Base-by-base conservation (phyloP, 2,888 invertebrate genomes). In the Acleris literana region DNA sequence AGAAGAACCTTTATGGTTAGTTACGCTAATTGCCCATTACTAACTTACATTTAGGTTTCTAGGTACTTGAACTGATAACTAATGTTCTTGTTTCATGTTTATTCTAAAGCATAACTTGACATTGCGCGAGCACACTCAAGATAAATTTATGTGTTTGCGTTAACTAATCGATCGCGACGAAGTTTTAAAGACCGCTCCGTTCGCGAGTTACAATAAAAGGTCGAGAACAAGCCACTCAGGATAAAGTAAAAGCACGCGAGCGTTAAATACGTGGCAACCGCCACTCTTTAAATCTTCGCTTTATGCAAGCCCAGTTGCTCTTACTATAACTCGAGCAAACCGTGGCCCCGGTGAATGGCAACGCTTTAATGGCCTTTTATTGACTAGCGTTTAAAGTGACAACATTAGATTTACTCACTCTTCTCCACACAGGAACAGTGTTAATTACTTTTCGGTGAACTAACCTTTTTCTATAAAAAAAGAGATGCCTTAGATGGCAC, bases 341-440 rank as follows among this genome's bases (percentile, higher is more conserved):
- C 72, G 71, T 71, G 72, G 76, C 82, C 76, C 71, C 73, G 70
- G 78, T 75, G 78, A 78, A 77, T 76, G 73, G 74, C 77, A 77
- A 77, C 76, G 74, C 76, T 83, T 87, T 87, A 86, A 87, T 85
- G 82, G 80, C 79, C 77, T 82, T 77, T 81, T 83, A 82, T 83
- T 82, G 82, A 79, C 78, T 77, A 74, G 76, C 80, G 76, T 82
- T 81, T 82, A 81, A 83, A 84, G 81, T 83, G 81, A 83, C 81
- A 81, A 80, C 81, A 81, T 81, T 80, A 83, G 82, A 72, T 73
- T 72, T 69, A 79, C 76, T 74, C 72, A 70, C 73, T 49, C 54
- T 54, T 39, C 29, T n/a, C 18, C 20, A 51, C 51, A 52, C 43
- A 46, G 52, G 51, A 44, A 48, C 56, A 39, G 17, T 64, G 49